Conservation (phyloP, 1,140 invertebrate species). For the Danaus melanippus region DNA sequence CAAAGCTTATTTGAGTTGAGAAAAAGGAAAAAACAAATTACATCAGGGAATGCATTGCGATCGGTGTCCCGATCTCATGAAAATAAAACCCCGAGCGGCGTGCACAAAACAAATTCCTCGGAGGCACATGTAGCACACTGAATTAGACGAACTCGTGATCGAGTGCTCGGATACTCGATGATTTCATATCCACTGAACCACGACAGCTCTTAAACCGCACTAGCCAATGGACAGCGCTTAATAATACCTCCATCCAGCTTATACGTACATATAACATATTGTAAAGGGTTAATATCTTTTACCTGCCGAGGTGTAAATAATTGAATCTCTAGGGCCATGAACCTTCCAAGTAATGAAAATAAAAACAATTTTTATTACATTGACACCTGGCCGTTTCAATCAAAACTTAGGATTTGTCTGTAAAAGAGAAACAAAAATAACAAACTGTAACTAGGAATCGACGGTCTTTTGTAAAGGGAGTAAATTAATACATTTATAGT, state of each 20-base stretch:
- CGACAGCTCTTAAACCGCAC: slow-evolving; percentile 30
- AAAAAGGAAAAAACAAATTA: slow-evolving; percentile 49
- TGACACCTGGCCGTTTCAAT: slow-evolving; percentile 54
- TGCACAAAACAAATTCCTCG: slow-evolving; percentile 63
- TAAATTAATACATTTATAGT: slow-evolving; percentile 34
- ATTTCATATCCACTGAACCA: slow-evolving; percentile 44
- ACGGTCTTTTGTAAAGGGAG: no score
- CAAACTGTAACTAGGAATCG: no score
- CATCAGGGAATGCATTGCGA: slow-evolving; percentile 44
- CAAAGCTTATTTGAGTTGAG: slow-evolving; percentile 38
- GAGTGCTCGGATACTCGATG: slow-evolving; percentile 34
- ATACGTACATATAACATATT: no score
- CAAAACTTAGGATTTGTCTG: slow-evolving; percentile 31
- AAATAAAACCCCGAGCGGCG: slow-evolving; percentile 61
- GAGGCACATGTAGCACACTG: slow-evolving; percentile 56
- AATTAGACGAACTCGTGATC: slow-evolving; percentile 63
- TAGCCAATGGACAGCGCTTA: no score
- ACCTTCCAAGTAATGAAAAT: slow-evolving; percentile 19
- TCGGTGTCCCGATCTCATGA: slow-evolving; percentile 46
- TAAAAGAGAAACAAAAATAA: no score
- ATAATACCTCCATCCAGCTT: no score
- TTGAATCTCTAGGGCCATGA: slow-evolving; percentile 6
- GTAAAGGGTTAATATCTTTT: no score
- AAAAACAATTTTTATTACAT: slow-evolving; percentile 36
- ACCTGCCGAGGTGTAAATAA: no score